These are phyloP conservation scores for Ictidomys tridecemlineatus DNA, from an alignment of 2,113 vertebrate genomes.

Conservation along the genomic window DNA sequence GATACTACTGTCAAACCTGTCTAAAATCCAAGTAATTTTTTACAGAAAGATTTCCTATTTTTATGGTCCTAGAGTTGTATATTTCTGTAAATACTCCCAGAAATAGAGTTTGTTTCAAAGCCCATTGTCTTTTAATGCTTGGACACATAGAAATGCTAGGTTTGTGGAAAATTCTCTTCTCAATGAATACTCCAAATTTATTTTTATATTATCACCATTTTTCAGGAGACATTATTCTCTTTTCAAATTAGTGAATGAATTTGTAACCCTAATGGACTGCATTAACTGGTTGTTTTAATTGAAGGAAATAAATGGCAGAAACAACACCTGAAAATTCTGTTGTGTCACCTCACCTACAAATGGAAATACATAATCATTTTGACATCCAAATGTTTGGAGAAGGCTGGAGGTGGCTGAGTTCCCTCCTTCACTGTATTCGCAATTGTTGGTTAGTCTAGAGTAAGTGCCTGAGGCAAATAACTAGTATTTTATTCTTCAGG, in stretches of 20 bases:
- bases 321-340: background rate
- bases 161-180: background rate
- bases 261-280: background rate
- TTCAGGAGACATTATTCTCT: background rate
- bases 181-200: background rate
- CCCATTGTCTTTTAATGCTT: background rate
- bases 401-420: background rate
- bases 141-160: background rate
- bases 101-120: background rate
- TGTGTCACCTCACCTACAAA: background rate
- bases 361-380: background rate
- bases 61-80: background rate
- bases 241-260: background rate
- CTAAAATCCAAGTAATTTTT: background rate
- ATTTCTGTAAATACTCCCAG: background rate
- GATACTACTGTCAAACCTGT: background rate
- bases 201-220: background rate
- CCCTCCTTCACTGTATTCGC: background rate
- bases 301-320: background rate
- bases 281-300: background rate
- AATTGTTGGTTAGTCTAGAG: background rate
- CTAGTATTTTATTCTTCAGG: background rate
- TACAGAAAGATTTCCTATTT: background rate
- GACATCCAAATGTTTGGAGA: background rate
- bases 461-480: conserved; percentile 4